These are phyloP conservation scores for Brachymystax lenok DNA, from an alignment of 2,797 vertebrate species.

Conservation along the genomic window DNA sequence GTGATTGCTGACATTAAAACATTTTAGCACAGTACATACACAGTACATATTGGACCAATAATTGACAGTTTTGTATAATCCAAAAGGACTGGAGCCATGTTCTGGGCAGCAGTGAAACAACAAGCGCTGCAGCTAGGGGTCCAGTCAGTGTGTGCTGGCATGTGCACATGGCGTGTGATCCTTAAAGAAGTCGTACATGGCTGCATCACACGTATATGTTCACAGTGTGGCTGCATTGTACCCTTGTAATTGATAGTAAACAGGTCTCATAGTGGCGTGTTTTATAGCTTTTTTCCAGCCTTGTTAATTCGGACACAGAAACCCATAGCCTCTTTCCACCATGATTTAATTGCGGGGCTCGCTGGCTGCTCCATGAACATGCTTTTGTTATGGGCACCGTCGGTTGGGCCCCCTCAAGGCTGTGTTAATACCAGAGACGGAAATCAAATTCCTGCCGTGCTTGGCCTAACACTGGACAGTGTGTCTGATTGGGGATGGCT, in stretches of 20 bases:
- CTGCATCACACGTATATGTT: slow-evolving; percentile 51
- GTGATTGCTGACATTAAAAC: background rate
- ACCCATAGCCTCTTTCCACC: slow-evolving; percentile 63
- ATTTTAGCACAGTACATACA: background rate
- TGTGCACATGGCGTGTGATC: slow-evolving; percentile 44
- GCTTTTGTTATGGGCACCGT: slow-evolving; percentile 66
- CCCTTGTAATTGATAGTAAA: slow-evolving; percentile 69
- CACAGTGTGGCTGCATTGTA: slow-evolving; percentile 58
- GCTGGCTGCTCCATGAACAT: slow-evolving; percentile 69
- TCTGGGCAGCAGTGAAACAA: background rate
- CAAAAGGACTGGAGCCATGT: background rate
- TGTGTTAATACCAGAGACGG: slow-evolving; percentile 75
- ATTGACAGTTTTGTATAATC: background rate
- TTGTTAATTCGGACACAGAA: slow-evolving; percentile 68
- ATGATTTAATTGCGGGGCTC: slow-evolving; percentile 50
- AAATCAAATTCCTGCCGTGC: slow-evolving; percentile 63
- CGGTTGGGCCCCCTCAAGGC: slow-evolving; percentile 56
- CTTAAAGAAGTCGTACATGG: slow-evolving; percentile 44
- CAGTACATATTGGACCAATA: background rate
- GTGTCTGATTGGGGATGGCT: slow-evolving; percentile 28
- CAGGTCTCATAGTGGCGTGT: slow-evolving; percentile 57
- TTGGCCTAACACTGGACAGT: slow-evolving; percentile 60
- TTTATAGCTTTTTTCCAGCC: slow-evolving; percentile 76
- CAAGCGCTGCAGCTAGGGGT: background rate
- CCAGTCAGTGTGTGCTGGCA: slow-evolving; percentile 9